Conservation (phyloP, 1,140 invertebrate species). For the Varroa destructor region DNA sequence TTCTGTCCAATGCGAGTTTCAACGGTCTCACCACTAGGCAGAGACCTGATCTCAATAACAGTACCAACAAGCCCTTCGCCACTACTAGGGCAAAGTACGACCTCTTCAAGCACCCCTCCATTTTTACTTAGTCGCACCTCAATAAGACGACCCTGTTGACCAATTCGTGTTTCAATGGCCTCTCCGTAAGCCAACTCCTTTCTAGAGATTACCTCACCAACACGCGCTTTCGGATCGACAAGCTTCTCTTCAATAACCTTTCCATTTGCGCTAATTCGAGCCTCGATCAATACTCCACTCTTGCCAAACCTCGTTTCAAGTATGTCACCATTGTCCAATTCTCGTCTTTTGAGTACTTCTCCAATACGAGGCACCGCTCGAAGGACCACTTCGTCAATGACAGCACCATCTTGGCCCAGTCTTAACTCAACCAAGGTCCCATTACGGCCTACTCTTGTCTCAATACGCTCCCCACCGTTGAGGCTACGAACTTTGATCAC, state of each 20-base stretch:
- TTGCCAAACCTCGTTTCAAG: slow-evolving; percentile 21
- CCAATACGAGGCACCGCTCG: slow-evolving; percentile 7
- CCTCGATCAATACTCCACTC: slow-evolving; percentile 8
- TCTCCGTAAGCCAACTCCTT: slow-evolving; percentile 17
- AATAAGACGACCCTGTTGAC: slow-evolving; percentile 8
- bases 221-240: neutral
- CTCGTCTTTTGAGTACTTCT: neutral
- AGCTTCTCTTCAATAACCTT: slow-evolving; percentile 12
- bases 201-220: slow-evolving; percentile 24
- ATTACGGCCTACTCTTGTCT: slow-evolving; percentile 13
- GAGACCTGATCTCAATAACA: slow-evolving; percentile 24
- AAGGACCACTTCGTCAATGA: slow-evolving; percentile 11
- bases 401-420: neutral
- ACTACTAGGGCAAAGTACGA: slow-evolving; percentile 19
- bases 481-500: slow-evolving; percentile 16
- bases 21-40: slow-evolving; percentile 14
- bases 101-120: slow-evolving; percentile 14
- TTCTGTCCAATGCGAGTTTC: slow-evolving; percentile 18
- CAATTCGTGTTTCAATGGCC: slow-evolving; percentile 16
- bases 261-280: slow-evolving; percentile 5
- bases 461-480: slow-evolving; percentile 2
- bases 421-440: slow-evolving; percentile 16
- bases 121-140: slow-evolving; percentile 10
- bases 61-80: slow-evolving; percentile 18
- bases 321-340: slow-evolving; percentile 10